A percentile compares a stretch with the other conserved stretches of the same genome.
Evolutionary conservation across 2,888 invertebrate genomes (phyloP).

Genomic region (Plagodis pulveraria): DNA sequence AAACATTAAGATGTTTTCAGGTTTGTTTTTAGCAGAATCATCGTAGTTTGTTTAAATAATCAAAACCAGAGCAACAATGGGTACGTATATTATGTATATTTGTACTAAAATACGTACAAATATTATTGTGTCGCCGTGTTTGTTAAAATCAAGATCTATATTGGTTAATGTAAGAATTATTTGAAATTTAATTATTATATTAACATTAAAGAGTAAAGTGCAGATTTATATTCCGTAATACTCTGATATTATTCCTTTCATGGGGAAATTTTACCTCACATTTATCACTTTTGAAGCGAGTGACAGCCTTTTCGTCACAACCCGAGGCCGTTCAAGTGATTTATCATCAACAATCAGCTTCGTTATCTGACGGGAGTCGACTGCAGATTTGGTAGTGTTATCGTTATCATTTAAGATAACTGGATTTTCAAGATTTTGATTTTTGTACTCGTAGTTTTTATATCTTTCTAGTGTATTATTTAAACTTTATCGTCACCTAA

Average conservation of each 20-base stretch:
- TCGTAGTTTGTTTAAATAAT: no score
- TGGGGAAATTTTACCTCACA: slow-evolving; percentile 5
- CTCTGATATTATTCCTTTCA: background rate
- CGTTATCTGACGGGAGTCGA: slow-evolving; percentile 55
- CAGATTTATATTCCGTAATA: background rate
- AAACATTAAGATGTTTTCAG: no score
- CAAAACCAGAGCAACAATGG: no score
- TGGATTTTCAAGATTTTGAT: slow-evolving; percentile 40
- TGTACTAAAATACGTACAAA: no score
- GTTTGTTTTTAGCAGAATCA: no score
- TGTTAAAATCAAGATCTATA: no score
- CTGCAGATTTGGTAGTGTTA: slow-evolving; percentile 51
- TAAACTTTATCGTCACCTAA: slow-evolving; percentile 11
- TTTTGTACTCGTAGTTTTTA: slow-evolving; percentile 8
- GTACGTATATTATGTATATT: no score
- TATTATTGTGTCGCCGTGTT: no score
- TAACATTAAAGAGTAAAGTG: no score
- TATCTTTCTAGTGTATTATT: background rate
- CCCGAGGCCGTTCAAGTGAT: slow-evolving; percentile 47
- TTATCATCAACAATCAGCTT: slow-evolving; percentile 49
- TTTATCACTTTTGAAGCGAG: slow-evolving; percentile 10
- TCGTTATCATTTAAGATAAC: slow-evolving; percentile 52
- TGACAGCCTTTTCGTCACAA: slow-evolving; percentile 14
- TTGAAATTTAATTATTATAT: no score
- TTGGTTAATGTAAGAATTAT: no score